Percentiles rank a stretch among this genome's conserved stretches.
Conservation (phyloP, 2,888 invertebrate genomes). For the Stenchaetothrips biformis region DNA sequence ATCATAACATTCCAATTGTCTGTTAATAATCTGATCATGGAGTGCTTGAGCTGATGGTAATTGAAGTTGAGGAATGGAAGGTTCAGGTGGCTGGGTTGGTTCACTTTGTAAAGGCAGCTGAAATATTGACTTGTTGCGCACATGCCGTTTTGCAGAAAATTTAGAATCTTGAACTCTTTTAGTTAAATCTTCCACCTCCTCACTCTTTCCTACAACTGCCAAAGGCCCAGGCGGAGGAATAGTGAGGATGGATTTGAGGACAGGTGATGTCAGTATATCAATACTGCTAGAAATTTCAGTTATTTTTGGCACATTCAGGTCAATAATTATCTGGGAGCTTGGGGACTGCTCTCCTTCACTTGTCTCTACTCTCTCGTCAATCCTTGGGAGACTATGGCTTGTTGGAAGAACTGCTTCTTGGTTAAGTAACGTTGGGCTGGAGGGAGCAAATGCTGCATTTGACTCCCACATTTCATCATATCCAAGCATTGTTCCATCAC, state of each 20-base stretch:
- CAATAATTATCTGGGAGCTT: conserved; percentile 27
- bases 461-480: conserved; percentile 41
- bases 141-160: not conserved
- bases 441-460: conserved; percentile 34
- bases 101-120: not conserved
- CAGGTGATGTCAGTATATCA: not conserved
- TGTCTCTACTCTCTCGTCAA: not conserved
- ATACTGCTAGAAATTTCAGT: conserved; percentile 26
- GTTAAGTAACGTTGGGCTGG: conserved; percentile 5
- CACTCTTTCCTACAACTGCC: conserved; percentile 5
- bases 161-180: not conserved
- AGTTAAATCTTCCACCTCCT: conserved; percentile 7
- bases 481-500: conserved; percentile 40
- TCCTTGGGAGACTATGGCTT: not conserved
- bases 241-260: not conserved
- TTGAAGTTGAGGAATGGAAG: conserved; percentile 32
- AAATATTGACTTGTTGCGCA: not conserved
- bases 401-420: not conserved
- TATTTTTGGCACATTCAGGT: conserved; percentile 22
- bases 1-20: conserved; percentile 41
- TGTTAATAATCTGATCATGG: conserved; percentile 37
- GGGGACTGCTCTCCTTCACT: conserved; percentile 10
- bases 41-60: conserved; percentile 33
- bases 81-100: not conserved
- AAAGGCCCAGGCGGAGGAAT: not conserved